Percentiles rank a stretch among this genome's conserved stretches.
Conservation (phyloP, 30 jellyfish, hydroid and myxozoan species). For the Hydractinia symbiolongicarpus region DNA sequence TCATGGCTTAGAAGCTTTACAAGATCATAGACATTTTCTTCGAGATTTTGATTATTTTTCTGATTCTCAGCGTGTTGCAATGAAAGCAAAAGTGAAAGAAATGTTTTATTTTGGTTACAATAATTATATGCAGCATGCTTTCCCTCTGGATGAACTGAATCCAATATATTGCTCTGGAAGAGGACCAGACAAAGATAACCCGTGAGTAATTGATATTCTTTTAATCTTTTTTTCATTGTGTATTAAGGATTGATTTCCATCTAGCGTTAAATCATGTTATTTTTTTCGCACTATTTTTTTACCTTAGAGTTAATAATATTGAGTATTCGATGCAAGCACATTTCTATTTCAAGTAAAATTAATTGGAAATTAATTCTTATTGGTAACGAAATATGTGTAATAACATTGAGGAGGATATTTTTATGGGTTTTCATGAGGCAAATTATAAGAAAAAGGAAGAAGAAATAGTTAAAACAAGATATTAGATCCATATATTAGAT, state of each 20-base stretch:
- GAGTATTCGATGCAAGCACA: background rate
- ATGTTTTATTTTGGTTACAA: constrained; percentile 95
- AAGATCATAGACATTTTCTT: no score
- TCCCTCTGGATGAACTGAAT: constrained; percentile 90
- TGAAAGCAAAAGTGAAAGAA: constrained; percentile 54
- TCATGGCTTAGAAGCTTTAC: no score
- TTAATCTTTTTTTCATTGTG: no score
- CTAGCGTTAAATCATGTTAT: no score
- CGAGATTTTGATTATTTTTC: constrained; percentile 64
- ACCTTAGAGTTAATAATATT: background rate
- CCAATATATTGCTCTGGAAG: constrained; percentile 92
- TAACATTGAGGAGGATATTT: no score
- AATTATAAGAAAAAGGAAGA: no score
- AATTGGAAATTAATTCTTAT: background rate
- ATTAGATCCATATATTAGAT: no score
- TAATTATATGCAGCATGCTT: constrained; percentile 87
- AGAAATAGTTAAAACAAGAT: no score
- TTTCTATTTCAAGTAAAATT: background rate
- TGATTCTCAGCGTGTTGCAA: constrained; percentile 50
- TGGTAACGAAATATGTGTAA: no score
- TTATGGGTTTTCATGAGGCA: no score
- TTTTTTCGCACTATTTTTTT: background rate
- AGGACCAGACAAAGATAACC: constrained; percentile 91
- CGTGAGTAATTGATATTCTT: constrained; percentile 37
- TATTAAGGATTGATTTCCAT: no score